Conservation (phyloP, 2,797 vertebrate species). For the Tarsius wallacei region DNA sequence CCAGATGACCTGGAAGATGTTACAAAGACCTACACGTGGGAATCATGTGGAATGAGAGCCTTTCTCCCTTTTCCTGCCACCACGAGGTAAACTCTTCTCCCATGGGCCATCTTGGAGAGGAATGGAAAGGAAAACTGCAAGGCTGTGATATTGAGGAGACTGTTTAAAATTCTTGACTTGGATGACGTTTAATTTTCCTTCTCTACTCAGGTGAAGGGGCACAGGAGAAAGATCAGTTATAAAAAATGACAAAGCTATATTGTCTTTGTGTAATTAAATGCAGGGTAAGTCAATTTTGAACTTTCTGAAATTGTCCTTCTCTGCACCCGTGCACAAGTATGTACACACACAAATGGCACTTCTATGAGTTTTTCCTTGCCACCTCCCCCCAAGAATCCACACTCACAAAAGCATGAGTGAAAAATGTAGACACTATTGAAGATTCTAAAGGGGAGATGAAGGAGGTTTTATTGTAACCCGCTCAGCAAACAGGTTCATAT, state of each 20-base stretch:
- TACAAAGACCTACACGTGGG: not conserved
- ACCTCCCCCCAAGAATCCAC: not conserved
- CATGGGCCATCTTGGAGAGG: not conserved
- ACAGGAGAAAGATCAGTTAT: conserved; percentile 37
- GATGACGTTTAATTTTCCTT: not conserved
- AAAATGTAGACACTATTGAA: not conserved
- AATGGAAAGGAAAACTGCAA: not conserved
- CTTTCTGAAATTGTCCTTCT: conserved; percentile 18
- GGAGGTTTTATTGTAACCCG: not conserved
- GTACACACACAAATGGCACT: not conserved
- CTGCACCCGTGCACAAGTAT: not conserved
- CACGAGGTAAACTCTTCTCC: not conserved
- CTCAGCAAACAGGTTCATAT: not conserved
- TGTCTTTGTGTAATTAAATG: not conserved
- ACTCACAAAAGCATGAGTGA: not conserved
- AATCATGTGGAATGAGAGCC: not conserved
- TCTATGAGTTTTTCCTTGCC: not conserved
- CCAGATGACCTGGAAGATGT: not conserved
- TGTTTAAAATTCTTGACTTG: not conserved
- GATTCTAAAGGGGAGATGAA: not conserved
- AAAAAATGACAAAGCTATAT: not conserved
- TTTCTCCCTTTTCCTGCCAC: not conserved
- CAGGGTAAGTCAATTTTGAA: conserved; percentile 10
- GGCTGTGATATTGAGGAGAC: not conserved
- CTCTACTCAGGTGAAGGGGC: not conserved